Evolutionary conservation across 2,113 vertebrate genomes (phyloP).

Genomic region (Laticauda laticaudata): DNA sequence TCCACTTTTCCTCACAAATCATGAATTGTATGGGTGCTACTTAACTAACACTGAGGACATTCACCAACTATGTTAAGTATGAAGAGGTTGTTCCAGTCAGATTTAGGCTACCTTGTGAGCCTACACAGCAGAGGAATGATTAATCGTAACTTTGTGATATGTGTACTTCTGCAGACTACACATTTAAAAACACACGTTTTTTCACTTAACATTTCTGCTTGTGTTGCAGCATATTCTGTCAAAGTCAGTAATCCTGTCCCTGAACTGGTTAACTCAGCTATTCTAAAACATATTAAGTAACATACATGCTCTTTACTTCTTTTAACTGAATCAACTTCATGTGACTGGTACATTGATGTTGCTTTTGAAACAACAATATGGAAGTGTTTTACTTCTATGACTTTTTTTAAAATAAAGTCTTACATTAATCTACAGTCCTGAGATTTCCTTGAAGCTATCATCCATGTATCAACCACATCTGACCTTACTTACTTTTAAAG

Average conservation of each 20-base stretch:
- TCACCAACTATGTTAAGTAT: neutral
- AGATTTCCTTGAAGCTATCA: neutral
- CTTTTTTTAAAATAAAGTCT: neutral
- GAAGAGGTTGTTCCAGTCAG: neutral
- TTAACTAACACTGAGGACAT: neutral
- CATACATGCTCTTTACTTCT: neutral
- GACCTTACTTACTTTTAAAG: neutral
- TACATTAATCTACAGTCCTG: neutral
- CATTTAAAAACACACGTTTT: neutral
- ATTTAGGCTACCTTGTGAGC: neutral
- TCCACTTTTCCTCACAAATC: neutral
- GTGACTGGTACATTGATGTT: neutral
- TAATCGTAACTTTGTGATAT: neutral
- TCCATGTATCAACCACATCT: neutral
- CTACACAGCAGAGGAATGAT: neutral
- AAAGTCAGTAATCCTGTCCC: slow-evolving; percentile 35
- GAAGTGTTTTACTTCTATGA: neutral
- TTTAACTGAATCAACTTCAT: neutral
- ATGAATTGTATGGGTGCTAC: neutral
- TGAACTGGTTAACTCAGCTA: slow-evolving; percentile 39
- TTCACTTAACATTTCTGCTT: neutral
- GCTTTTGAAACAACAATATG: neutral
- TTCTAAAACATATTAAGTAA: slow-evolving; percentile 29
- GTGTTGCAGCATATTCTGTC: slow-evolving; percentile 9
- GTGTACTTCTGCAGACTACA: neutral